phyloP scores from a whole-genome alignment of 1,140 invertebrate species.

The Lordiphosa collinella region DNA sequence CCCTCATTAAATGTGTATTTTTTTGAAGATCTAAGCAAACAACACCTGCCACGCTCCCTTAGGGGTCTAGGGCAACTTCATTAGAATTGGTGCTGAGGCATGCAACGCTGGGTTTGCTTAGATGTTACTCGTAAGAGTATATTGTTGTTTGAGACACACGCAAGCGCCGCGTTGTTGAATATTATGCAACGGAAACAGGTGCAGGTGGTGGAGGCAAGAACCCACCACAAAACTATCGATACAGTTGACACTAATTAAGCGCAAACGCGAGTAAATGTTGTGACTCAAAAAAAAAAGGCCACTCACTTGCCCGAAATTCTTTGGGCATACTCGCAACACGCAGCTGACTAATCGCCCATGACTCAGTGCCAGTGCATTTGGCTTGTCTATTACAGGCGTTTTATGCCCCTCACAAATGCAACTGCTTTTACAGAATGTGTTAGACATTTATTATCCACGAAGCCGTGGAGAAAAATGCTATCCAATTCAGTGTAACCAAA shows the following conservation, averaged over 20 bases:
- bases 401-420: conserved; percentile 13
- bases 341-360: conserved; percentile 64
- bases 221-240: conserved; percentile 22
- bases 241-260: conserved; percentile 50
- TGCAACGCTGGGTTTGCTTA: conserved; percentile 7
- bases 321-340: conserved; percentile 31
- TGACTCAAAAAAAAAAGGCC: conserved; percentile 31
- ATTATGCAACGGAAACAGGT: conserved; percentile 72
- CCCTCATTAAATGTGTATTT: conserved; percentile 9
- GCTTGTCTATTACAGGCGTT: too few species aligned
- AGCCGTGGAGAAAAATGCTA: background rate
- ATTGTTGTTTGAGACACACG: too few species aligned
- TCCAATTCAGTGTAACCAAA: conserved; percentile 29
- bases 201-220: conserved; percentile 20
- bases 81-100: conserved; percentile 49
- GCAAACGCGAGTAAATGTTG: conserved; percentile 27
- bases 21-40: conserved; percentile 30
- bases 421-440: too few species aligned
- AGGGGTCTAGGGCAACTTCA: conserved; percentile 44
- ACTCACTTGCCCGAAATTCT: conserved; percentile 27
- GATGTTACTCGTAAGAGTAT: conserved; percentile 30
- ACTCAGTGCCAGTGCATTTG: conserved; percentile 42
- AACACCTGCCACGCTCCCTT: conserved; percentile 61
- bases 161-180: conserved; percentile 4
- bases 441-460: conserved; percentile 43